A percentile compares a stretch with the other conserved stretches of the same genome.
Conservation (phyloP, 2,888 invertebrate species). For the Eledone cirrhosa region DNA sequence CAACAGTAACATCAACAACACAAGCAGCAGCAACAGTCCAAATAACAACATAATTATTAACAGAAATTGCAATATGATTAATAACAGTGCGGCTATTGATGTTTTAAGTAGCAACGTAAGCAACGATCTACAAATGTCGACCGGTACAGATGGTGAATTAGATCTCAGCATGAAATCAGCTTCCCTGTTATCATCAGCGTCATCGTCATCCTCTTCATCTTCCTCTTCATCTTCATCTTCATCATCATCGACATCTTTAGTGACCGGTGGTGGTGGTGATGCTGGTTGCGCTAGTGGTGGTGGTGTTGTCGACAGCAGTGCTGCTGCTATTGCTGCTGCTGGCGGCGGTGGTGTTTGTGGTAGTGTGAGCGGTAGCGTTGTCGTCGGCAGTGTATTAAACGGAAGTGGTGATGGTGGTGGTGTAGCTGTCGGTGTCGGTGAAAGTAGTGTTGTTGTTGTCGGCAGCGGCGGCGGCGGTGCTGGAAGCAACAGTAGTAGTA, state of each 20-base stretch:
- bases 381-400: no score
- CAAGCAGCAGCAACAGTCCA: constrained; percentile 22
- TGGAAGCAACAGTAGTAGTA: no score
- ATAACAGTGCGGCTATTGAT: constrained; percentile 21
- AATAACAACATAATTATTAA: constrained; percentile 17
- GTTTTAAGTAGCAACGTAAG: constrained; percentile 30
- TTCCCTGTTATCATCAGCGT: constrained; percentile 38
- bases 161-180: constrained; percentile 58
- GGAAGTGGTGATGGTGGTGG: no score
- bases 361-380: no score
- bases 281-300: no score
- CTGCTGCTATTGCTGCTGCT: no score
- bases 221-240: constrained; percentile 5
- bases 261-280: no score
- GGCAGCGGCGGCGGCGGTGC: no score
- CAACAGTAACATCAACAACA: not conserved
- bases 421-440: no score
- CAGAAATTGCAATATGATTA: constrained; percentile 31
- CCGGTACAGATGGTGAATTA: constrained; percentile 53
- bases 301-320: no score
- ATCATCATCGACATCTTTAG: not conserved
- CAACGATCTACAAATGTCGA: constrained; percentile 33
- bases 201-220: not conserved
- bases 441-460: no score
- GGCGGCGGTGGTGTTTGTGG: no score